Conservation (phyloP, 1,140 invertebrate genomes). For the Himalopsyche phryganea region DNA sequence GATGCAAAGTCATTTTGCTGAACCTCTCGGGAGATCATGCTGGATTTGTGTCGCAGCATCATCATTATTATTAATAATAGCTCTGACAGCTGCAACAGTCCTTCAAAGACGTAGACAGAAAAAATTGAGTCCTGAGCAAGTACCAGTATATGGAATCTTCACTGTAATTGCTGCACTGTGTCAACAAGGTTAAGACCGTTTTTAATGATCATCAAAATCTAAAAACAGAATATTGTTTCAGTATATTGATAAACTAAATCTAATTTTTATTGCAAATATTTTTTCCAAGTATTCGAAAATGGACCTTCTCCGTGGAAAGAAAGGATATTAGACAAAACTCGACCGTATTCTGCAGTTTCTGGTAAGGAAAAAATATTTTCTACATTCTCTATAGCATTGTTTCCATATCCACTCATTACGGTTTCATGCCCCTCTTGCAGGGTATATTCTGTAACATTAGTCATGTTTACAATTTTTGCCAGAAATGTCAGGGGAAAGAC, state of each 20-base stretch:
- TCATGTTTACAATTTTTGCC: no score
- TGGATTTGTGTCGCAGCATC: conserved; percentile 4
- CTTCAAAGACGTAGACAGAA: conserved; percentile 6
- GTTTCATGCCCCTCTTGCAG: no score
- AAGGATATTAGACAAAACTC: background rate
- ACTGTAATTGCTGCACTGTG: conserved; percentile 23
- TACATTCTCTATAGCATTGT: no score
- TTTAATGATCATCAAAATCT: background rate
- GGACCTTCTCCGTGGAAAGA: background rate
- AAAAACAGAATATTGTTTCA: no score
- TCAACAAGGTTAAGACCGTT: conserved; percentile 20
- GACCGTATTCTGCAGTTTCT: background rate
- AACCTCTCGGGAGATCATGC: conserved; percentile 4
- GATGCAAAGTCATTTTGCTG: conserved; percentile 5
- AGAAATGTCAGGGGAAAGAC: no score
- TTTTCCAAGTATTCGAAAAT: no score
- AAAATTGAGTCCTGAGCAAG: background rate
- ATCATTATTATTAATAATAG: background rate
- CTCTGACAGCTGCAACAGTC: conserved; percentile 2
- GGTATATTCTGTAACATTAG: no score
- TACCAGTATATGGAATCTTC: background rate
- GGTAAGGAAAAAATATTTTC: no score
- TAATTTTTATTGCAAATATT: no score
- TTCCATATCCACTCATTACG: no score
- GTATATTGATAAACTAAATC: no score